Conservation (phyloP, 2,113 vertebrate species). For the Hiodon tergisus region DNA sequence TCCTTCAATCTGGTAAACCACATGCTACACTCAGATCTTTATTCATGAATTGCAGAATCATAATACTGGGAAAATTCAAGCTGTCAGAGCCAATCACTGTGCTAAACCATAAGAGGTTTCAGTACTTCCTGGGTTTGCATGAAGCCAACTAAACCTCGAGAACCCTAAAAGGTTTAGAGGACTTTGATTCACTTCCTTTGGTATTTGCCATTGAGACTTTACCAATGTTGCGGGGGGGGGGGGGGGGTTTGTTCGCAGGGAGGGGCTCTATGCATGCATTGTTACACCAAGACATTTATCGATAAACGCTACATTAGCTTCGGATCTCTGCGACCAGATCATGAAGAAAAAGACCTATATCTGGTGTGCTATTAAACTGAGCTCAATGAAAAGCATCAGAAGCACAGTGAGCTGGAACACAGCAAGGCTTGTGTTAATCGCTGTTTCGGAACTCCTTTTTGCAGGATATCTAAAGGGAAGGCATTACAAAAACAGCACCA, state of each 20-base stretch:
- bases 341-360: neutral
- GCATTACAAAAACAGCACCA: too few species aligned
- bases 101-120: too few species aligned
- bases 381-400: too few species aligned
- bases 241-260: neutral
- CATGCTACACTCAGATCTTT: neutral
- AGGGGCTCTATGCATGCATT: too few species aligned
- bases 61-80: neutral
- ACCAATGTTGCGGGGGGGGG: neutral
- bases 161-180: neutral
- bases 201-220: neutral
- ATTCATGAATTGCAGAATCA: constrained; percentile 10
- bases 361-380: neutral
- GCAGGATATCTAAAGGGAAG: too few species aligned
- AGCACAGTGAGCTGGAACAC: too few species aligned
- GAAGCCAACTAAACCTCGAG: neutral
- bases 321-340: neutral
- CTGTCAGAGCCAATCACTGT: constrained; percentile 6
- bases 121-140: too few species aligned
- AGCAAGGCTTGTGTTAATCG: too few species aligned
- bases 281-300: neutral
- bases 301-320: neutral
- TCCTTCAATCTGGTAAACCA: constrained; percentile 17
- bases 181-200: neutral
- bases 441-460: too few species aligned